Conservation (phyloP, 1,140 invertebrate genomes). For the Calephelis virginiensis region DNA sequence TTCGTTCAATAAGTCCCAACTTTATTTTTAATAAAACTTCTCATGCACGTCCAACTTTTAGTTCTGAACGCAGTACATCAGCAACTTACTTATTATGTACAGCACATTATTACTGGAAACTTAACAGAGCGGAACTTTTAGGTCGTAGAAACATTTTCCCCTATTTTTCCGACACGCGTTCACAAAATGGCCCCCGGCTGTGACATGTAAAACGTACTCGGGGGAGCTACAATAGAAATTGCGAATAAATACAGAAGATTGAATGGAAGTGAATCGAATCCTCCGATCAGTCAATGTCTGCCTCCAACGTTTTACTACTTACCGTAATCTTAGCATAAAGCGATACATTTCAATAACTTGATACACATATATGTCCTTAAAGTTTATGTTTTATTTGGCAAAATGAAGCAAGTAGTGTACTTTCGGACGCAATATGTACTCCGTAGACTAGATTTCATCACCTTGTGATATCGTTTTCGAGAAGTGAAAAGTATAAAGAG, state of each 20-base stretch:
- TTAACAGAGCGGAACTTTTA: conserved; percentile 13
- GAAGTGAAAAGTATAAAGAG: too few species aligned
- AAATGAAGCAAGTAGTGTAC: too few species aligned
- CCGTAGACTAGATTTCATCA: too few species aligned
- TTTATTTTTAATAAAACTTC: background rate
- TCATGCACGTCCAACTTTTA: background rate
- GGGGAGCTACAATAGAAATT: conserved; percentile 15
- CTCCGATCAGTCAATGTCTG: conserved; percentile 14
- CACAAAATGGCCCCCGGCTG: conserved; percentile 11
- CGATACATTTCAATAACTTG: conserved; percentile 7
- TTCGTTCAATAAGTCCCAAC: too few species aligned
- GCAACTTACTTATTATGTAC: conserved; percentile 7
- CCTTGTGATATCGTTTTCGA: too few species aligned
- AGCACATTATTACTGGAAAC: conserved; percentile 9
- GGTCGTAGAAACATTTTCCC: conserved; percentile 14
- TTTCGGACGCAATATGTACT: too few species aligned
- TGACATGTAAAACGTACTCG: conserved; percentile 13
- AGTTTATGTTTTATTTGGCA: too few species aligned
- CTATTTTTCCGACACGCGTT: conserved; percentile 13
- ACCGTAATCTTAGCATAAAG: conserved; percentile 1
- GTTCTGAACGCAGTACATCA: background rate
- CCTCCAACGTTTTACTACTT: conserved; percentile 7
- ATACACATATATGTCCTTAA: too few species aligned
- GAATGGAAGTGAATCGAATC: conserved; percentile 15
- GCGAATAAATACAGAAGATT: conserved; percentile 15